Evolutionary conservation across 2,888 invertebrate species (phyloP).

Genomic region (Cataglyphis livida): DNA sequence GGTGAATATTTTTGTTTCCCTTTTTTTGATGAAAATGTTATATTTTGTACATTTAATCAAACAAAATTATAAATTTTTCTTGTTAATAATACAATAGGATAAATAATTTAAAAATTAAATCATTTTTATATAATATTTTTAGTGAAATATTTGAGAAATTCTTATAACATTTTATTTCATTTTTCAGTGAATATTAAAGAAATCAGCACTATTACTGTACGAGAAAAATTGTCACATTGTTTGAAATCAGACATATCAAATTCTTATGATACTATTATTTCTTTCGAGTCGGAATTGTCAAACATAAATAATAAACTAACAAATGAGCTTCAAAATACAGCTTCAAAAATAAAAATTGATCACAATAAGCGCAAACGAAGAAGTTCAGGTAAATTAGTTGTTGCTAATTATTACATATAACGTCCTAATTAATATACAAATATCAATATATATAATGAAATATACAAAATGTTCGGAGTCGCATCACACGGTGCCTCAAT

Average conservation of each 20-base stretch:
- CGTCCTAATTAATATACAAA: background rate
- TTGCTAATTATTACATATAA: background rate
- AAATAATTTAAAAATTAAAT: conserved; percentile 2
- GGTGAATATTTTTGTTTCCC: conserved; percentile 56
- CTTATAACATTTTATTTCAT: background rate
- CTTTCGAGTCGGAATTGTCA: background rate
- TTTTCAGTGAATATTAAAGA: conserved; percentile 34
- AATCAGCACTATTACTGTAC: conserved; percentile 24
- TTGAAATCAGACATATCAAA: background rate
- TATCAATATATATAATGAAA: background rate
- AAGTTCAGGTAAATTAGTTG: conserved; percentile 9
- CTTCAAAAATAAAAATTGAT: background rate
- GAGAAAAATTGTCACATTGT: conserved; percentile 16
- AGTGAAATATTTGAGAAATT: background rate
- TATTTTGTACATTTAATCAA: background rate
- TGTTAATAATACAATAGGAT: background rate
- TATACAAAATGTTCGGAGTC: no score
- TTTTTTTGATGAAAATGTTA: background rate
- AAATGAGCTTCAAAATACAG: no score
- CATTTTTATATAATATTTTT: background rate
- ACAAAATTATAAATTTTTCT: background rate
- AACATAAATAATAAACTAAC: background rate
- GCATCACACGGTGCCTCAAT: no score
- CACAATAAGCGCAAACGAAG: background rate
- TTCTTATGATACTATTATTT: background rate